phyloP scores from a whole-genome alignment of 2,888 invertebrate species.

The Drosophila macrospina region DNA sequence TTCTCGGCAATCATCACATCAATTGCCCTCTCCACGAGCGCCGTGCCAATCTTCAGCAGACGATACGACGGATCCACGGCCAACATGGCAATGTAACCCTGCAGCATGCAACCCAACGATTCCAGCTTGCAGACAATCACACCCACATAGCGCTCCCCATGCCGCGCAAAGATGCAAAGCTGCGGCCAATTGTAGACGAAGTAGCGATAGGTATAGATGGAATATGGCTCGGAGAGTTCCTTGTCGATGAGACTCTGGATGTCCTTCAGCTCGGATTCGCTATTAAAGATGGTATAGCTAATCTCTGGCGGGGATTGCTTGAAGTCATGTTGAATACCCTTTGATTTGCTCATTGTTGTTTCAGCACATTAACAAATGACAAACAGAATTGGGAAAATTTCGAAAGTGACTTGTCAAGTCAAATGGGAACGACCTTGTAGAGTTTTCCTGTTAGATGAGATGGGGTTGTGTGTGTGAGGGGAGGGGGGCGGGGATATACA shows the following conservation, averaged over 20 bases:
- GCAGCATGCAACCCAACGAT: background rate
- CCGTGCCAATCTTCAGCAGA: constrained; percentile 48
- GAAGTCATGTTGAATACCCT: background rate
- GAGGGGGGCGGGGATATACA: background rate
- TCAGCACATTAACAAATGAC: constrained; percentile 13
- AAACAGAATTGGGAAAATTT: constrained; percentile 1
- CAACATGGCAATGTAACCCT: constrained; percentile 71
- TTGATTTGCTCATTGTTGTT: constrained; percentile 27
- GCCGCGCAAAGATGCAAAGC: constrained; percentile 61
- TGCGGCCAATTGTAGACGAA: constrained; percentile 72
- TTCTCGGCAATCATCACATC: constrained; percentile 97
- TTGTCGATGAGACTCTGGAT: constrained; percentile 50
- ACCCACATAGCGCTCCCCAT: constrained; percentile 60
- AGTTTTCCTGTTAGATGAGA: background rate
- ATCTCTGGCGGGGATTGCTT: constrained; percentile 80
- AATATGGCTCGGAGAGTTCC: constrained; percentile 69
- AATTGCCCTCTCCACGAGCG: constrained; percentile 58
- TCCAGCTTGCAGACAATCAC: constrained; percentile 66
- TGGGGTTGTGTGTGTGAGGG: background rate
- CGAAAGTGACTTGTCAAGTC: constrained; percentile 11
- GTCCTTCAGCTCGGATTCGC: constrained; percentile 49
- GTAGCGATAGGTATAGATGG: constrained; percentile 73
- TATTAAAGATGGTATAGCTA: constrained; percentile 36
- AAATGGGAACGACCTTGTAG: constrained; percentile 33
- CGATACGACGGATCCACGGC: constrained; percentile 67